These are phyloP conservation scores for Papilio polyxenes DNA, from an alignment of 1,140 invertebrate genomes.

Conservation along the genomic window DNA sequence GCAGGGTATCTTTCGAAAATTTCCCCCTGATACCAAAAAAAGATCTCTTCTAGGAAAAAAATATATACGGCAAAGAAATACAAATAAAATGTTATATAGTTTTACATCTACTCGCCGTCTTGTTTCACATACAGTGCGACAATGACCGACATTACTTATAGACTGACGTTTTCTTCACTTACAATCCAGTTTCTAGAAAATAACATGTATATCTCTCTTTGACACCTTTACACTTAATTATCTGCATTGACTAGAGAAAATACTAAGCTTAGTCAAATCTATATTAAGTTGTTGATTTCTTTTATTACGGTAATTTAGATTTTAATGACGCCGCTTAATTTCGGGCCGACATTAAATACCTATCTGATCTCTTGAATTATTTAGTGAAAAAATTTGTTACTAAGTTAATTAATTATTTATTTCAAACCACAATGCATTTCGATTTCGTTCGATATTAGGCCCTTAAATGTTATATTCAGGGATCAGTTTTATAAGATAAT, in stretches of 20 bases:
- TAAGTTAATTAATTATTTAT: too few relatives aligned
- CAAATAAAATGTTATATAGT: not conserved
- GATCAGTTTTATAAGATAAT: not conserved
- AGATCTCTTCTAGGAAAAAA: too few relatives aligned
- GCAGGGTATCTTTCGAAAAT: too few relatives aligned
- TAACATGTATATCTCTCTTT: not conserved
- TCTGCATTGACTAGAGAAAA: not conserved
- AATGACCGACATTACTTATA: slow-evolving; percentile 3
- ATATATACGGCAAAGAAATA: not conserved
- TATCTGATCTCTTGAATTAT: too few relatives aligned
- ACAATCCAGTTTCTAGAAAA: slow-evolving; percentile 15
- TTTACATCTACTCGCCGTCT: not conserved
- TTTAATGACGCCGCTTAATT: not conserved
- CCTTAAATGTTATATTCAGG: not conserved
- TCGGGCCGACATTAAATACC: too few relatives aligned
- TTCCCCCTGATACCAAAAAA: too few relatives aligned
- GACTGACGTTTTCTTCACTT: not conserved
- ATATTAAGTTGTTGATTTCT: too few relatives aligned
- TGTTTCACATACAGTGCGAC: not conserved
- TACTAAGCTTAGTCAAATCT: not conserved
- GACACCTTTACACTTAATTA: not conserved
- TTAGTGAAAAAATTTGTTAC: not conserved
- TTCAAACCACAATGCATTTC: too few relatives aligned
- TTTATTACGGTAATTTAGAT: not conserved
- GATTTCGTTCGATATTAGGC: too few relatives aligned